These are phyloP conservation scores for Pogonognathellus flavescens DNA, from an alignment of 1,140 invertebrate genomes.

Conservation along the genomic window DNA sequence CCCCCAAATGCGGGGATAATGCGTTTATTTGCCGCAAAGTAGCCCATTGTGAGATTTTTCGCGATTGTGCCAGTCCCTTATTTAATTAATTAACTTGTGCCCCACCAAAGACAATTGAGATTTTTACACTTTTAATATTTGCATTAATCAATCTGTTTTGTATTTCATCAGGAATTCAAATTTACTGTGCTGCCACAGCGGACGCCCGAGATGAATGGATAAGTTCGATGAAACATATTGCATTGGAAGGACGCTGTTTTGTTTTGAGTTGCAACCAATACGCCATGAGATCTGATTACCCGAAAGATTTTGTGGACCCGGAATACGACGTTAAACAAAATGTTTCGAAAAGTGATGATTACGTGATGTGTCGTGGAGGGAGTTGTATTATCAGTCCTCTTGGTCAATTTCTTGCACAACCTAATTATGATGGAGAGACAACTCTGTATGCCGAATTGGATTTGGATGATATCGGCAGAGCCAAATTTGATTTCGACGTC, in stretches of 20 bases:
- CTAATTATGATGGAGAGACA: slow-evolving; percentile 57
- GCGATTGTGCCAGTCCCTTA: no score
- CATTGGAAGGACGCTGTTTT: slow-evolving; percentile 63
- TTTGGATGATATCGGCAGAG: slow-evolving; percentile 54
- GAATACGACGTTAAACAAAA: neutral
- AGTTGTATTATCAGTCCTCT: slow-evolving; percentile 55
- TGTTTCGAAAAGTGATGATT: slow-evolving; percentile 27
- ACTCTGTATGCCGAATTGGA: slow-evolving; percentile 60
- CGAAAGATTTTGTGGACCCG: slow-evolving; percentile 25
- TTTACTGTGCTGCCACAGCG: slow-evolving; percentile 62
- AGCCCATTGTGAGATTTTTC: no score
- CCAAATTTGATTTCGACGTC: slow-evolving; percentile 60
- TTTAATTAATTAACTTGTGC: no score
- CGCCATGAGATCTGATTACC: slow-evolving; percentile 54
- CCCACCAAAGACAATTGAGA: no score
- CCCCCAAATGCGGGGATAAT: no score
- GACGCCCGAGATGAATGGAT: slow-evolving; percentile 58
- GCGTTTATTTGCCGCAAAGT: no score
- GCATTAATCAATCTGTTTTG: no score
- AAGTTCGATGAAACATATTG: slow-evolving; percentile 60
- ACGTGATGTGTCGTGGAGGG: slow-evolving; percentile 54
- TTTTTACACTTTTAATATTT: no score
- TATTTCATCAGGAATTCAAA: slow-evolving; percentile 57
- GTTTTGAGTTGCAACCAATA: slow-evolving; percentile 62
- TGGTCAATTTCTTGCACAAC: slow-evolving; percentile 57